Evolutionary conservation across 2,113 vertebrate genomes (phyloP).

Genomic region (Heliornis fulica): DNA sequence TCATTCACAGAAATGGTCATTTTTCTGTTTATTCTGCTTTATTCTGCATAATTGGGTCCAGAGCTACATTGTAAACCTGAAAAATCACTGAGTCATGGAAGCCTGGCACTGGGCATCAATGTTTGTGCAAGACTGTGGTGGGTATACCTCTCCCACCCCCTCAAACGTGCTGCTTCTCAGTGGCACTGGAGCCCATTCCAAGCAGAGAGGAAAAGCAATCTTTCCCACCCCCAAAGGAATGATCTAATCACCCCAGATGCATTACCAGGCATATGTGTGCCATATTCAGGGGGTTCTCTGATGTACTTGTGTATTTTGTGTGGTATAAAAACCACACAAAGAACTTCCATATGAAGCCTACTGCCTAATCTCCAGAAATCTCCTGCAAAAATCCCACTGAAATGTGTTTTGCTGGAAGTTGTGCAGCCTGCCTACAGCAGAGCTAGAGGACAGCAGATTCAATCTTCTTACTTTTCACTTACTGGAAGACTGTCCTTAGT

Average conservation of each 20-base stretch:
- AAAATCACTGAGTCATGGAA: neutral
- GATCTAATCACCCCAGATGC: neutral
- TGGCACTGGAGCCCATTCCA: neutral
- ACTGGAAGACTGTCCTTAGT: neutral
- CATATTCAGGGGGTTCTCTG: neutral
- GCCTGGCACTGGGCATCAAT: neutral
- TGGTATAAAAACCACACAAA: neutral
- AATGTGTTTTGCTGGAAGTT: neutral
- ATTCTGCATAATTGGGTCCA: neutral
- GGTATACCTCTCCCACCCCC: neutral
- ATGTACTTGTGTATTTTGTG: too few relatives aligned
- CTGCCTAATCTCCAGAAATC: neutral
- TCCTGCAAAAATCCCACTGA: neutral
- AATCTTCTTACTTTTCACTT: neutral
- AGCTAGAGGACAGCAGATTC: neutral
- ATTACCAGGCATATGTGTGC: neutral
- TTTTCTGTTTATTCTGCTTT: neutral
- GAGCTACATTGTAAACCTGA: neutral
- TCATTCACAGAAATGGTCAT: neutral
- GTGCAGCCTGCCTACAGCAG: neutral
- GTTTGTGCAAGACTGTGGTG: neutral
- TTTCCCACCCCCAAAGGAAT: neutral
- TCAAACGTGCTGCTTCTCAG: neutral
- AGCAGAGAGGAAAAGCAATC: neutral
- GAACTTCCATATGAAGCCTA: neutral